Evolutionary conservation across 2,797 vertebrate species (phyloP).

Genomic region (Micropoecilia bifurca): DNA sequence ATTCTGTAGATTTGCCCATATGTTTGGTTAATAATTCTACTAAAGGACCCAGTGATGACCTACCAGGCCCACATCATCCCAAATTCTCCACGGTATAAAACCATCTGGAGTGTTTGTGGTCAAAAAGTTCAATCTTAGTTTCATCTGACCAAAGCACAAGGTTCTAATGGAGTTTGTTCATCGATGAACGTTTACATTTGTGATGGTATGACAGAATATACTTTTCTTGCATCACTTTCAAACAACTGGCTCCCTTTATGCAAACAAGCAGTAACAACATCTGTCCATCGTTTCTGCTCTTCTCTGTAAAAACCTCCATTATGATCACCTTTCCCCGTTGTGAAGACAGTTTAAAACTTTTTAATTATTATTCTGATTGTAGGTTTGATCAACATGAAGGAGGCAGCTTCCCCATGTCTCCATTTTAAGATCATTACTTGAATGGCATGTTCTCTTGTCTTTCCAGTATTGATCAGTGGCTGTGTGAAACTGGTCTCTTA

Average conservation of each 20-base stretch:
- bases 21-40: background rate
- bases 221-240: background rate
- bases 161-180: too few relatives aligned
- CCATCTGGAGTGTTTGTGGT: background rate
- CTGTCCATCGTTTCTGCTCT: background rate
- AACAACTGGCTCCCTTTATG: background rate
- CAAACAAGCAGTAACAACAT: background rate
- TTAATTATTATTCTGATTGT: background rate
- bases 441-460: background rate
- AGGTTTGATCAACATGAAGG: background rate
- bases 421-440: background rate
- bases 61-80: background rate
- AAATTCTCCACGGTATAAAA: background rate
- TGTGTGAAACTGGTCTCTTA: background rate
- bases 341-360: background rate
- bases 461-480: background rate
- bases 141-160: background rate
- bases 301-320: background rate
- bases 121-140: background rate
- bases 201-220: background rate
- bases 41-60: background rate
- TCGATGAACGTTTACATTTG: background rate
- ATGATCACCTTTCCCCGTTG: background rate
- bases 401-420: background rate
- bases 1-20: background rate